Conservation (phyloP, 2,113 vertebrate species). For the Elgaria multicarinata region DNA sequence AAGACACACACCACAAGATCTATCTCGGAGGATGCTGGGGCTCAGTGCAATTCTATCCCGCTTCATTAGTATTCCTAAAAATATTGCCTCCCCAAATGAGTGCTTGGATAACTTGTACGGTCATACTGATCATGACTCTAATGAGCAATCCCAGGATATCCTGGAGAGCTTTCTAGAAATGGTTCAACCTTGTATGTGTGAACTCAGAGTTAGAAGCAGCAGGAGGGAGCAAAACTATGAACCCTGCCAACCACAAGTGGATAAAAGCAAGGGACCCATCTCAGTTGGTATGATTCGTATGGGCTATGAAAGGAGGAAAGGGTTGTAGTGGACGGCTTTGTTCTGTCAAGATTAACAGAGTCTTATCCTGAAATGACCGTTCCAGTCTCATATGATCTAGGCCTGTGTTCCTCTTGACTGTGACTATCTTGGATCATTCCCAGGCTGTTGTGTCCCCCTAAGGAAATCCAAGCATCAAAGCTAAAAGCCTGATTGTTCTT, state of each 20-base stretch:
- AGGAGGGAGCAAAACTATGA: not conserved
- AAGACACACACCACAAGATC: not conserved
- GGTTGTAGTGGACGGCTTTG: not conserved
- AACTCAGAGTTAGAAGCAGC: not conserved
- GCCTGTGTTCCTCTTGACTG: not conserved
- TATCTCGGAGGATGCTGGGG: no score
- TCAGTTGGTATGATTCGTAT: not conserved
- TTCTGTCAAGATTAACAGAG: not conserved
- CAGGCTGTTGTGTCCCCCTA: not conserved
- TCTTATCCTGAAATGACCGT: not conserved
- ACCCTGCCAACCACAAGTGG: no score
- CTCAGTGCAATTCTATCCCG: not conserved
- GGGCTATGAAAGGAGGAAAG: not conserved
- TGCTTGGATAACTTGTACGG: not conserved
- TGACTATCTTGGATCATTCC: not conserved
- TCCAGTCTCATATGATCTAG: not conserved
- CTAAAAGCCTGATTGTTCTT: not conserved
- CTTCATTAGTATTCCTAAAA: not conserved
- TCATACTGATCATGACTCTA: not conserved
- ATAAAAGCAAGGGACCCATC: not conserved
- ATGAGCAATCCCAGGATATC: not conserved
- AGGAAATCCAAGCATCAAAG: not conserved
- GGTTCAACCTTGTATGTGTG: no score
- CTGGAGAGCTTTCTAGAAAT: not conserved
- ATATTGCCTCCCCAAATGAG: not conserved